Percentiles rank a stretch among this genome's conserved stretches.
Conservation (phyloP, 2,797 vertebrate genomes). For the Rhabdophis nuchalis region DNA sequence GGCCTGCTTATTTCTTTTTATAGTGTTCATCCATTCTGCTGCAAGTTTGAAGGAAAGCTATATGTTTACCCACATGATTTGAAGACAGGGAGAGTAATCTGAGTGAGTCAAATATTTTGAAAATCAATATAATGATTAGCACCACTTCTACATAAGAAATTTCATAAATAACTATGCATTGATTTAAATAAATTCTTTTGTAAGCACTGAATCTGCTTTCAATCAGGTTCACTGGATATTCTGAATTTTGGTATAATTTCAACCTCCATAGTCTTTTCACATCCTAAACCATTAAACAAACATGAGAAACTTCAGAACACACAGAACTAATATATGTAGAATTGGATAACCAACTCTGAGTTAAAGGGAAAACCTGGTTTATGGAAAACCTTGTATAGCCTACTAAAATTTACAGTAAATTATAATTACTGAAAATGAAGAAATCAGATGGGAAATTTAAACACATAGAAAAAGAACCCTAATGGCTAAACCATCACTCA, state of each 20-base stretch:
- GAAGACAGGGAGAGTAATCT: not conserved
- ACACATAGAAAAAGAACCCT: not conserved
- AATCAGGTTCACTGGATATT: not conserved
- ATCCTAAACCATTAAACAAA: not conserved
- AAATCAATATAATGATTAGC: not conserved
- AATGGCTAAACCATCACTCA: not conserved
- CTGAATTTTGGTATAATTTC: not conserved
- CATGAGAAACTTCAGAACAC: not conserved
- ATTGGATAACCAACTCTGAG: not conserved
- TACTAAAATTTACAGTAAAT: not conserved
- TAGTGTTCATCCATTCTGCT: not conserved
- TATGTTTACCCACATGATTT: not conserved
- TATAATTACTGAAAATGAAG: not conserved
- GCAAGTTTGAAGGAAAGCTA: not conserved
- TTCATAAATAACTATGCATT: not conserved
- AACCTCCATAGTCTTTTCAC: not conserved
- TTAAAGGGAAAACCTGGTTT: not conserved
- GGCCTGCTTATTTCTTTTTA: not conserved
- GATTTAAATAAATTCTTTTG: not conserved
- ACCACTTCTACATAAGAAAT: not conserved
- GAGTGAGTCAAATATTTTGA: not conserved
- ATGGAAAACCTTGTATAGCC: not conserved
- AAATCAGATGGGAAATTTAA: not conserved
- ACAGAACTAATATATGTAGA: not conserved
- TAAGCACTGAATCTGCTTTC: not conserved